Conservation (phyloP, 2,113 vertebrate species). For the Marcusenius ussheri region DNA sequence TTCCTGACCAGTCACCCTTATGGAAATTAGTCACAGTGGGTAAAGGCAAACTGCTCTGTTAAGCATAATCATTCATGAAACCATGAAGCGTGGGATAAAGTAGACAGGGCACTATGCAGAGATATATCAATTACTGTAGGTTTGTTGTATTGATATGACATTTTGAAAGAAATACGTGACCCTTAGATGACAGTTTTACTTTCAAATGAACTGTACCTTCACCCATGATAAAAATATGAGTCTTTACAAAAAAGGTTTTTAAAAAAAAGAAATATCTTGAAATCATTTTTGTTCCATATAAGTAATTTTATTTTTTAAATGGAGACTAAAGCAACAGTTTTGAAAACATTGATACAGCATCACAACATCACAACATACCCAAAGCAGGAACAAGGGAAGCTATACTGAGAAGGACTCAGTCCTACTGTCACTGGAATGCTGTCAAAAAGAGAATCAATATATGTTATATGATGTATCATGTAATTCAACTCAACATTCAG, state of each 20-base stretch:
- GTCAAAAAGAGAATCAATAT: not conserved
- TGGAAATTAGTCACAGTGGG: conserved; percentile 33
- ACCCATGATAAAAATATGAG: not conserved
- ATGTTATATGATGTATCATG: conserved; percentile 2
- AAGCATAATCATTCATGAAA: not conserved
- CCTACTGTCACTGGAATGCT: not conserved
- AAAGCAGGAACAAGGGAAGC: not conserved
- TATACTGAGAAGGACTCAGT: not conserved
- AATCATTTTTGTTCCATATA: not conserved
- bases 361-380: not conserved
- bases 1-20: conserved; percentile 49
- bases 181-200: not conserved
- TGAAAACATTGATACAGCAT: not conserved
- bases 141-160: not conserved
- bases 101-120: not conserved
- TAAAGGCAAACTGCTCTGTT: not conserved
- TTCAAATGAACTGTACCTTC: not conserved
- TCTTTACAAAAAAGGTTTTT: not conserved
- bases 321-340: not conserved
- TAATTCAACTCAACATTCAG: not conserved
- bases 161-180: not conserved
- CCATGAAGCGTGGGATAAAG: not conserved
- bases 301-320: not conserved
- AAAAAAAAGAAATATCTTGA: not conserved
- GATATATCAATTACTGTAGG: not conserved